A percentile compares a stretch with the other conserved stretches of the same genome.
Conservation (phyloP, 2,797 vertebrate genomes). For the Hippopotamyrus pictus region DNA sequence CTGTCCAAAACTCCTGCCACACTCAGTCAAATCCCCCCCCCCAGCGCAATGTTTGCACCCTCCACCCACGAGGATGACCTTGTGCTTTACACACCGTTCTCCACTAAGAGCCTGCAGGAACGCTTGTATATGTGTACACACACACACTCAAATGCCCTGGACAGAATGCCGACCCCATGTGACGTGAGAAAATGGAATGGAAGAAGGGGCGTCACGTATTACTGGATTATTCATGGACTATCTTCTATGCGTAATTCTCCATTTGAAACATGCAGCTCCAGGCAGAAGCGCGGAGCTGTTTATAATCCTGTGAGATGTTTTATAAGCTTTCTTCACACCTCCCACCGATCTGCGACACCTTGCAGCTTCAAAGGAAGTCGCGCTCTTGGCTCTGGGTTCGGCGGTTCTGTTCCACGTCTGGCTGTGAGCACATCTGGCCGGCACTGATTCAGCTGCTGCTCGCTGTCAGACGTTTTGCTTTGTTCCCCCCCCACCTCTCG, state of each 20-base stretch:
- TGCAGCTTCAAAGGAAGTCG: neutral
- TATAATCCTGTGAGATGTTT: slow-evolving; percentile 2
- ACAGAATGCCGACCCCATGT: neutral
- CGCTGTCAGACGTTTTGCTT: neutral
- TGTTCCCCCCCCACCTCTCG: slow-evolving; percentile 15
- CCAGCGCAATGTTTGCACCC: neutral
- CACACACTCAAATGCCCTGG: neutral
- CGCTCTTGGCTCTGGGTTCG: neutral
- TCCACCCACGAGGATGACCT: neutral
- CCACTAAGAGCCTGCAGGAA: neutral
- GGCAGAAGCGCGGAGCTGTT: neutral
- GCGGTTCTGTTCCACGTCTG: neutral
- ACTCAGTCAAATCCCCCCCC: neutral
- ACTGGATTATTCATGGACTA: neutral
- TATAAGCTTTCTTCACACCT: neutral
- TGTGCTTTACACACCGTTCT: neutral
- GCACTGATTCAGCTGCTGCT: neutral
- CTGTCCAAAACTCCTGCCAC: neutral
- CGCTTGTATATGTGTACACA: slow-evolving; percentile 52
- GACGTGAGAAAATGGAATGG: slow-evolving; percentile 32
- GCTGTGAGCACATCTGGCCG: neutral
- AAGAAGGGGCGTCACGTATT: neutral
- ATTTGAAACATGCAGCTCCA: neutral
- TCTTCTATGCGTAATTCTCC: neutral
- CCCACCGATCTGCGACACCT: neutral